Percentiles rank a stretch among this genome's conserved stretches.
Evolutionary conservation across 2,888 invertebrate genomes (phyloP).

Genomic region (Orthosia cruda): DNA sequence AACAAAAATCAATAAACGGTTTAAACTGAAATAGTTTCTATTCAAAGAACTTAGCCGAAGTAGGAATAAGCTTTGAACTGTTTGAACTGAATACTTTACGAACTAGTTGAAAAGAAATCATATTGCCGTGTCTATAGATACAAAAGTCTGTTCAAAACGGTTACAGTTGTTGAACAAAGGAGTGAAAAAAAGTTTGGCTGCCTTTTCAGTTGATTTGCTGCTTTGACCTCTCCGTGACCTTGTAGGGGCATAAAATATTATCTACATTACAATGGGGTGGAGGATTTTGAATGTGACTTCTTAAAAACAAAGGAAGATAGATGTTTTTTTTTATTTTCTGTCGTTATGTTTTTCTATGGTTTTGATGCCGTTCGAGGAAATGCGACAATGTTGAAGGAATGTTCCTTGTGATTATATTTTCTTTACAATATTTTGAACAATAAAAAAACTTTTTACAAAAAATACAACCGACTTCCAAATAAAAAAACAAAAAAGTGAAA

Average conservation of each 20-base stretch:
- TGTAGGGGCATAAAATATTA: slow-evolving; percentile 60
- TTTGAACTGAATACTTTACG: not conserved
- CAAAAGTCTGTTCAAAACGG: slow-evolving; percentile 68
- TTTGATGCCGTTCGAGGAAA: not conserved
- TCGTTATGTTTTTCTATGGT: not conserved
- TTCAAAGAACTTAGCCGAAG: not conserved
- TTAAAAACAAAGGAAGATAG: slow-evolving; percentile 40
- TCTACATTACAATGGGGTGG: slow-evolving; percentile 44
- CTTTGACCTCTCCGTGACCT: slow-evolving; percentile 68
- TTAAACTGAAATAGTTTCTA: slow-evolving; percentile 18
- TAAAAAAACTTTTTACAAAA: too few species aligned
- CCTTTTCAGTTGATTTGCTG: slow-evolving; percentile 75
- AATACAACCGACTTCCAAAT: too few species aligned
- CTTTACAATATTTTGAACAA: not conserved
- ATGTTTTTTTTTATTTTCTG: slow-evolving; percentile 6
- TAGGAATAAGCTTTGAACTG: not conserved
- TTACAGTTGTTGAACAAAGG: slow-evolving; percentile 81
- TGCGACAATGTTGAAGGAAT: not conserved
- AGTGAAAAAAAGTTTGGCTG: slow-evolving; percentile 74
- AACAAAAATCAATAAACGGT: slow-evolving; percentile 12
- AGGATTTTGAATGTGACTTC: slow-evolving; percentile 36
- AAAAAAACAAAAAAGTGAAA: too few species aligned
- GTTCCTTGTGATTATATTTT: not conserved
- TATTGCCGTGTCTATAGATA: slow-evolving; percentile 51
- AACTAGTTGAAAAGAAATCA: not conserved